Evolutionary conservation across 23 tunicate species (phyloP), one percentile per base, ranked within the genome.

Genomic region (Aplidium turbinatum): DNA sequence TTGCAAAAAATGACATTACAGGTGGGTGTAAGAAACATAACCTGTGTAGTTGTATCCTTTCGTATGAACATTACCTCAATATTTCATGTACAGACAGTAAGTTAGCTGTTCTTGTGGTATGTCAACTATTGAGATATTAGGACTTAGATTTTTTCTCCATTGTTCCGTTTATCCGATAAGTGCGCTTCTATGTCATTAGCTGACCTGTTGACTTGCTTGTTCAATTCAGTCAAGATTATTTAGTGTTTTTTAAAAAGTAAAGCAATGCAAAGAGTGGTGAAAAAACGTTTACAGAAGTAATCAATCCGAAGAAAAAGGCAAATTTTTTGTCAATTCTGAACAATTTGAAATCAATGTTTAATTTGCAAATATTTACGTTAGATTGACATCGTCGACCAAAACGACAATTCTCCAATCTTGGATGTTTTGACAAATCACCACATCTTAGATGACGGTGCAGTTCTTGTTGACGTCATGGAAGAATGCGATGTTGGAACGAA

Each of bases 301-400:
- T 42, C 16, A 42, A 16, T 42, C 50, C 11, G 13, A 42, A 42
- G 16, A 16, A 42, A 42, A 42, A 42, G 16, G 50, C 50, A 26
- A 57, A 22, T 22, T 22, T 57, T 57, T 0, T 57, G 16, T 21
- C 26, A n/a, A 57, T 57, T 57, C 16, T 42, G 11, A 42, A 21
- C 63, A 16, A 9, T n/a, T 20, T 54, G 22, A 54, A 11, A 11
- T 11, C 22, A 11, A 5, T 20, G 22, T n/a, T 54, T 54, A 54
- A n/a, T n/a, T 54, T 5, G n/a, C 24, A 66, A 33, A 22, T 31
- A 18, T 33, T 23, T 20, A 2, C 57, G 23, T 2, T 35, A 88
- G 95, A 81, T 88, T 31, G 64, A 76, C 27, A 81, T 88, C 42
- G 54, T 47, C 5, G 95, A 88, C 58, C 87, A 88, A 75, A 88